These are phyloP conservation scores for Rhinolophus sinicus DNA, from an alignment of 2,113 vertebrate species.

Conservation along the genomic window DNA sequence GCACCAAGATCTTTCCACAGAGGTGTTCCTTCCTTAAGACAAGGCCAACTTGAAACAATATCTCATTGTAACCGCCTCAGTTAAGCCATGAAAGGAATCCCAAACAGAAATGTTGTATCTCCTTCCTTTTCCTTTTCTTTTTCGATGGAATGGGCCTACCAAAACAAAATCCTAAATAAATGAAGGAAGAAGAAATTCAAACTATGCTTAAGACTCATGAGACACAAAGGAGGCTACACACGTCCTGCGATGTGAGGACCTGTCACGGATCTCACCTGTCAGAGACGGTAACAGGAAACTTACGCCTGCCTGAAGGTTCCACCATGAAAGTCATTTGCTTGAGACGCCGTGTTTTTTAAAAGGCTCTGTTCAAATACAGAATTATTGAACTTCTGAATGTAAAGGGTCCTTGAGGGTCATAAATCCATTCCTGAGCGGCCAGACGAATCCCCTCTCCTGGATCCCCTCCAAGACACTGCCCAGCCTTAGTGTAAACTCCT, in stretches of 20 bases:
- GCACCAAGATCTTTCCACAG: neutral
- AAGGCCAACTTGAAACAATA: neutral
- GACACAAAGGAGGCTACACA: neutral
- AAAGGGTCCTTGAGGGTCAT: neutral
- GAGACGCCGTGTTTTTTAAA: neutral
- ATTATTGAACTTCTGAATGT: neutral
- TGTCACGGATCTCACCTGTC: neutral
- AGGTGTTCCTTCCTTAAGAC: constrained; percentile 8
- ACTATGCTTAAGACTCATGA: neutral
- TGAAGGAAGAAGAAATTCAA: constrained; percentile 27
- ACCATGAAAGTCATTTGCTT: neutral
- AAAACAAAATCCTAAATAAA: neutral
- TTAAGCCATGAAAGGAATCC: constrained; percentile 1
- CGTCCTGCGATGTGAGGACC: neutral
- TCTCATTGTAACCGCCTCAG: neutral
- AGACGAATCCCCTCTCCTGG: neutral
- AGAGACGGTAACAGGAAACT: neutral
- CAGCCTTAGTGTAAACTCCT: neutral
- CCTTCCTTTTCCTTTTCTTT: neutral
- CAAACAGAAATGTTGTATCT: neutral
- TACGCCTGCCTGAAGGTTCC: neutral
- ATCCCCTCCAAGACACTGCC: no score
- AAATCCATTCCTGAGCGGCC: neutral
- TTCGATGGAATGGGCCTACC: neutral
- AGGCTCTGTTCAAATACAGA: neutral